A percentile compares a stretch with the other conserved stretches of the same genome.
These are phyloP conservation scores for Sphaerophoria rueppellii DNA, from an alignment of 2,888 invertebrate species.

Conservation along the genomic window DNA sequence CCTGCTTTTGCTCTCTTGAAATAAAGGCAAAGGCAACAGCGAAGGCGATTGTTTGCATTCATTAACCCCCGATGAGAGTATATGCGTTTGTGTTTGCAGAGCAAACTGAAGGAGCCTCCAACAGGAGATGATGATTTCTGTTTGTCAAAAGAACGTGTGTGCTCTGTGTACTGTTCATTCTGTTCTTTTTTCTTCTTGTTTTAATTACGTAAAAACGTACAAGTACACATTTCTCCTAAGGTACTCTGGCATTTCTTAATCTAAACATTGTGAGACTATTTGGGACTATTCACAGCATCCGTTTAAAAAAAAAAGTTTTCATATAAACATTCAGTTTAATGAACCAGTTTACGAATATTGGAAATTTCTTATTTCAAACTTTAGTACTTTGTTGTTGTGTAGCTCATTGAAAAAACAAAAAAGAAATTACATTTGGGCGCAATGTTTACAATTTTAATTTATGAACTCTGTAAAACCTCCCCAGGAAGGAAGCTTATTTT, in stretches of 20 bases:
- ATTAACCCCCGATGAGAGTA: constrained; percentile 61
- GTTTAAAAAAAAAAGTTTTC: constrained; percentile 44
- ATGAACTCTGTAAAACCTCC: constrained; percentile 41
- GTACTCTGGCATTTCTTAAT: constrained; percentile 57
- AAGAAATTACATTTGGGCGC: constrained; percentile 40
- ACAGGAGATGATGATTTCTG: constrained; percentile 31
- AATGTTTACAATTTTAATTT: constrained; percentile 36
- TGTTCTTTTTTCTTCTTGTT: constrained; percentile 33
- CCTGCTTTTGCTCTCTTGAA: constrained; percentile 57
- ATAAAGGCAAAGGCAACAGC: constrained; percentile 64
- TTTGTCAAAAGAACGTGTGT: constrained; percentile 52
- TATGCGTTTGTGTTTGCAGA: constrained; percentile 61
- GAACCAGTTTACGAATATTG: constrained; percentile 42
- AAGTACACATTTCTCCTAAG: constrained; percentile 50
- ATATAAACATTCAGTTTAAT: constrained; percentile 63
- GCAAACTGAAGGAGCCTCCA: constrained; percentile 31
- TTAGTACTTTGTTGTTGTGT: constrained; percentile 9
- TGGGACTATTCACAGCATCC: constrained; percentile 45
- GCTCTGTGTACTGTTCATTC: constrained; percentile 41
- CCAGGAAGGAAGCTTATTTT: constrained; percentile 34
- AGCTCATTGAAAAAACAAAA: constrained; percentile 33
- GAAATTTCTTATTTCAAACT: constrained; percentile 48
- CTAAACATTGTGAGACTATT: constrained; percentile 55
- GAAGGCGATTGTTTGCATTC: constrained; percentile 71
- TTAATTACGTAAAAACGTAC: constrained; percentile 61